A percentile compares a stretch with the other conserved stretches of the same genome.
Evolutionary conservation across 2,797 vertebrate genomes (phyloP).

Genomic region (Danio aesculapii): DNA sequence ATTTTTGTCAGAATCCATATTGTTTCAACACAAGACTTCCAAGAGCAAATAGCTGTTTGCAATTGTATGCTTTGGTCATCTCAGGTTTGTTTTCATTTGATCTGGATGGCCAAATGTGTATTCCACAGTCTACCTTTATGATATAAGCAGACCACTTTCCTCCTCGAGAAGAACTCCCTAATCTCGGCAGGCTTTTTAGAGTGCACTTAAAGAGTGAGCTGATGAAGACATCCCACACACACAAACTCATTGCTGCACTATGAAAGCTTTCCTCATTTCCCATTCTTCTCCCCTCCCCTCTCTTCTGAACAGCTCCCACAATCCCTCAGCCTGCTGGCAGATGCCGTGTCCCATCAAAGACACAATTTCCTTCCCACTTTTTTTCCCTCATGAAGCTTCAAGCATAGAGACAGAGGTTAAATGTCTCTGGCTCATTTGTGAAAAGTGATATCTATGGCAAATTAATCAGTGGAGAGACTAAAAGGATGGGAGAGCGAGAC

Average conservation of each 20-base stretch:
- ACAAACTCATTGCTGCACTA: conserved; percentile 46
- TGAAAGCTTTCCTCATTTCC: conserved; percentile 53
- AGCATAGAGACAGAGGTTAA: conserved; percentile 46
- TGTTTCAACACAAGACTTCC: not conserved
- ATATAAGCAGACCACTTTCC: conserved; percentile 6
- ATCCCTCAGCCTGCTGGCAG: conserved; percentile 42
- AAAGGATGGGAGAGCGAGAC: conserved; percentile 65
- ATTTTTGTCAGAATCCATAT: not conserved
- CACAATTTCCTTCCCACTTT: conserved; percentile 18
- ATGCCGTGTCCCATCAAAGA: conserved; percentile 54
- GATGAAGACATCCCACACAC: conserved; percentile 50
- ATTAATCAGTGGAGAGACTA: conserved; percentile 56
- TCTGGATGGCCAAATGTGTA: conserved; percentile 5
- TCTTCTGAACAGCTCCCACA: conserved; percentile 38
- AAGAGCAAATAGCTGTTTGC: not conserved
- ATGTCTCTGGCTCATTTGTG: conserved; percentile 42
- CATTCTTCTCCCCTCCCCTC: conserved; percentile 34
- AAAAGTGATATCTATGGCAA: conserved; percentile 40
- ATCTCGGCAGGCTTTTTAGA: conserved; percentile 45
- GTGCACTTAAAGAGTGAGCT: conserved; percentile 49
- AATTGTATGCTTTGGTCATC: not conserved
- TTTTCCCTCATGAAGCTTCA: conserved; percentile 24
- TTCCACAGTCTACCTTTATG: not conserved
- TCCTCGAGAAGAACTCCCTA: conserved; percentile 7
- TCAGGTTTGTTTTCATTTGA: not conserved